Evolutionary conservation across 2,888 invertebrate genomes (phyloP), one percentile per base, ranked within the genome.

Genomic region (Thymelicus sylvestris): DNA sequence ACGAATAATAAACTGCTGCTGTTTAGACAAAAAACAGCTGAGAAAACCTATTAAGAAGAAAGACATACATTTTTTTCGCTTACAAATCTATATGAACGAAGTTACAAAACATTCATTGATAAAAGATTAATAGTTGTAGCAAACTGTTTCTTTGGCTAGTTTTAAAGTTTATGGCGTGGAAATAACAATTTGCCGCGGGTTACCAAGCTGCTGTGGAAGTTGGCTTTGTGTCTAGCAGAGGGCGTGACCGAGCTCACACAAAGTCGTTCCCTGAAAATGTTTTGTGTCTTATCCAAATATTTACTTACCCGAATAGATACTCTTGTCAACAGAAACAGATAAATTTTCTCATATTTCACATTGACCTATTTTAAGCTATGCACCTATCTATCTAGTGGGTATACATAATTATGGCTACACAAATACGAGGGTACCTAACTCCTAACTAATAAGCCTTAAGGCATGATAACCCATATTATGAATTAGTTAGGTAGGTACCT

Each of bases 241-340:
- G 93, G 93, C 93, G 93, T 93, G 92, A 93, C 92, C 88, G 83
- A 78, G 78, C 73, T 74, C 48, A 24, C 41, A 63, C 79, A 80
- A 80, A 83, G 81, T n/a, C 44, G 78, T 78, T 74, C 78, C 82
- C 82, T 78, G 80, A 85, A 84, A 88, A 89, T 92, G 85, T 92
- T 92, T 82, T 92, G 92, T 89, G 82, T 75, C 39, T 7, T 83
- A 92, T 92, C 93, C 91, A 92, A 93, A 93, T 93, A 93, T 93
- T 93, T 88, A 93, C 92, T 90, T 89, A 83, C 79, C 78, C 80
- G 76, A 83, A 84, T 84, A 82, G 83, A 84, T 84, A 82, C 79
- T 84, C 82, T 87, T 63, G 2, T 44, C 44, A 44, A 44, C 12
- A 44, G 44, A 44, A 44, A 31, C 31, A 31, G 1, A 44, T 44